Evolutionary conservation across 2,888 invertebrate species (phyloP), one percentile per base, ranked within the genome.

Genomic region (Coelopa pilipes): DNA sequence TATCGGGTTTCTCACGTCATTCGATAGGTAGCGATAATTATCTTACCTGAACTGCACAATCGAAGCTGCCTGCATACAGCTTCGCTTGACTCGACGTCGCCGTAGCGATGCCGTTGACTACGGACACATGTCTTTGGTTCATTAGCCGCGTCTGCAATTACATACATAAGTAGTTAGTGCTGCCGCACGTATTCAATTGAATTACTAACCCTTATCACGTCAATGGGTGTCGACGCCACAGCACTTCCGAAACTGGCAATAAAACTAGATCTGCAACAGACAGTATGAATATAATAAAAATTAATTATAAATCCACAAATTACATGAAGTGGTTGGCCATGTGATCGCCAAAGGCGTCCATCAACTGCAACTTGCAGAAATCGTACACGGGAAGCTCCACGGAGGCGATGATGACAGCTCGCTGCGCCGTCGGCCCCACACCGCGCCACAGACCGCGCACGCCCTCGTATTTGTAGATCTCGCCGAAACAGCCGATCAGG

Each of bases 301-400:
- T 12, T 7, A 1, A 67, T 34, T 21, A n/a, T 1, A 45, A 12
- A 63, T 1, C 11, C n/a, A 4, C n/a, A 46, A 17, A 85, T 91
- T 89, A 94, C 94, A 93, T 89, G 87, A 97, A 93, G 90, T 97
- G 97, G 89, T 96, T 97, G 70, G 91, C 88, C 74, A 95, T 90
- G 81, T 92, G 91, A 90, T 97, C 96, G 9, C 94, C 95, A 78
- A 96, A 89, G 63, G 91, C 80, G 19, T 88, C 89, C 85, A 91
- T 89, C 75, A 97, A 89, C 78, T 91, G 90, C 80, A 92, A 90
- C 89, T 98, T 98, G 88, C 93, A 93, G 80, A 93, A 93, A 89
- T 98, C 98, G 89, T 97, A 98, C 62, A 94, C 95, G 55, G 97
- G 97, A 83, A 98, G 90, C 89, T 97, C 97, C 63, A 97, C 97